phyloP scores from a whole-genome alignment of 2,113 vertebrate genomes.

The Galeopterus variegatus region DNA sequence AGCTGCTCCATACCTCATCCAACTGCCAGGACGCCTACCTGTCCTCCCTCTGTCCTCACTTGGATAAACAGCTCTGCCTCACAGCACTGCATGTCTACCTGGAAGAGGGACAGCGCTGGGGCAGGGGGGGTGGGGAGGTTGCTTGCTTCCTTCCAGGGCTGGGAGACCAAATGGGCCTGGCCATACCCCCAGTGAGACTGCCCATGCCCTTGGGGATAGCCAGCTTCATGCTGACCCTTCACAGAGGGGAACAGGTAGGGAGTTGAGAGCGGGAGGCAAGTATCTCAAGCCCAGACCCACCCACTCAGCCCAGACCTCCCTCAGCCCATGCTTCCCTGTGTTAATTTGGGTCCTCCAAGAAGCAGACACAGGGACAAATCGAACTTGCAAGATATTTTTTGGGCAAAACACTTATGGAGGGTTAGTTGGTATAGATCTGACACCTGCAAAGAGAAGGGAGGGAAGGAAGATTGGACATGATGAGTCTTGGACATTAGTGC shows the following conservation, averaged over 20 bases:
- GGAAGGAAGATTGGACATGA: neutral
- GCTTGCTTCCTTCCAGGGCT: neutral
- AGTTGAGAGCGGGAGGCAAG: neutral
- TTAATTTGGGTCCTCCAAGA: neutral
- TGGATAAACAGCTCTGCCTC: slow-evolving; percentile 70
- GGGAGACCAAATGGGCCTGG: neutral
- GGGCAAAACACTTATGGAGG: neutral
- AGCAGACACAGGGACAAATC: neutral
- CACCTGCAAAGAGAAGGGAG: too few species aligned
- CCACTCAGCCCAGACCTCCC: neutral
- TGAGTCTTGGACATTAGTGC: neutral
- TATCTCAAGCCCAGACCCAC: neutral
- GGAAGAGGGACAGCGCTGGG: neutral
- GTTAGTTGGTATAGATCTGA: neutral
- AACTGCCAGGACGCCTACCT: neutral
- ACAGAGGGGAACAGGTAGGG: too few species aligned
- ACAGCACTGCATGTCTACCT: slow-evolving; percentile 28
- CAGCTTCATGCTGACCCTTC: too few species aligned
- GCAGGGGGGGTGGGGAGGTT: too few species aligned
- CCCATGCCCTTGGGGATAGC: neutral
- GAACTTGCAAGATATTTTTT: neutral
- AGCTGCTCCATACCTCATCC: neutral
- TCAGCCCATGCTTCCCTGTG: neutral
- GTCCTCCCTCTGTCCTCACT: neutral
- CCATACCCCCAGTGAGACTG: neutral